These are phyloP conservation scores for Hymenochirus boettgeri DNA, from an alignment of 2,113 vertebrate genomes.

Conservation along the genomic window DNA sequence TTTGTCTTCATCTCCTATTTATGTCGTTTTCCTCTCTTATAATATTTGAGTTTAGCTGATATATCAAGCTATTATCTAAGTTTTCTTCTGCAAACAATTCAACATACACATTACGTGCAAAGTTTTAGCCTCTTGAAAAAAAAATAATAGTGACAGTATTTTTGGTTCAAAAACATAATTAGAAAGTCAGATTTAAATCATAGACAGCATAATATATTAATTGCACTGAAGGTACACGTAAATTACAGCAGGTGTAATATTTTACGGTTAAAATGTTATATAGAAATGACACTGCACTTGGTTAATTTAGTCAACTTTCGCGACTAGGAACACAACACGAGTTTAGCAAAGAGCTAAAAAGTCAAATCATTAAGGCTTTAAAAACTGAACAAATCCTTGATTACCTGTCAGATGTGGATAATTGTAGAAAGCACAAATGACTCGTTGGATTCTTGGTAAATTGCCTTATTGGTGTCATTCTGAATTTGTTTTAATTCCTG, in stretches of 20 bases:
- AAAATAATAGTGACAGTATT: constrained; percentile 12
- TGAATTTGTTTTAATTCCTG: too few relatives aligned
- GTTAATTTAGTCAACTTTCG: constrained; percentile 34
- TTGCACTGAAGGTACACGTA: constrained; percentile 36
- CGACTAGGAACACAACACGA: constrained; percentile 3
- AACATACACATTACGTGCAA: too few relatives aligned
- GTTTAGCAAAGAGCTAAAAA: neutral
- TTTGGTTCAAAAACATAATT: constrained; percentile 39
- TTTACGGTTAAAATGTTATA: constrained; percentile 32
- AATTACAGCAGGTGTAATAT: constrained; percentile 34
- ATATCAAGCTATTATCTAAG: too few relatives aligned
- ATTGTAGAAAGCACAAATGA: constrained; percentile 4
- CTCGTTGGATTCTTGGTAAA: too few relatives aligned
- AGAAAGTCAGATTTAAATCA: constrained; percentile 26
- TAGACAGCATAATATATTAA: constrained; percentile 42
- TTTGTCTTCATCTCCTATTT: too few relatives aligned
- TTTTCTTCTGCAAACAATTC: too few relatives aligned
- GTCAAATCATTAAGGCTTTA: neutral
- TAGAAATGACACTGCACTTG: constrained; percentile 34
- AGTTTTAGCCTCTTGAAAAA: neutral
- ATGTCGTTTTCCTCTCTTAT: too few relatives aligned
- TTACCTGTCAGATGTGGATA: constrained; percentile 5
- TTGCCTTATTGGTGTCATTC: too few relatives aligned
- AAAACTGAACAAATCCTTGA: constrained; percentile 19
- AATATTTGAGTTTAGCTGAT: too few relatives aligned